These are phyloP conservation scores for Patiria pectinifera DNA, from an alignment of 53 echinoderm and acorn worm genomes.

Conservation along the genomic window DNA sequence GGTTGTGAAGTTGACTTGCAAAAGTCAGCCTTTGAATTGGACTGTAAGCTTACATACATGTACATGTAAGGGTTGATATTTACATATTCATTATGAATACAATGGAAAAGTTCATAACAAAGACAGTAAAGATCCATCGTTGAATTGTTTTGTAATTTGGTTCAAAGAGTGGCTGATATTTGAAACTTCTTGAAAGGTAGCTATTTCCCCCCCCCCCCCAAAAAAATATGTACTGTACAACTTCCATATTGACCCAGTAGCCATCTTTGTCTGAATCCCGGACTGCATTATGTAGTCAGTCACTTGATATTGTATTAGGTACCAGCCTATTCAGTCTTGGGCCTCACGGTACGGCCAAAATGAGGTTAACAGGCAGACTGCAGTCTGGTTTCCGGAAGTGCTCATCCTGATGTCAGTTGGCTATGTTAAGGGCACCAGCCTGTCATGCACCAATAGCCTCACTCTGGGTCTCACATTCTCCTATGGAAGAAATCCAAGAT, in stretches of 20 bases:
- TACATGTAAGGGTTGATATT: not conserved
- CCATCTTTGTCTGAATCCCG: not conserved
- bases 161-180: too few relatives aligned
- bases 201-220: too few relatives aligned
- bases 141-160: too few relatives aligned
- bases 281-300: not conserved
- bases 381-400: not conserved
- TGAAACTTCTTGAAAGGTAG: too few relatives aligned
- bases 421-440: not conserved
- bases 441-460: not conserved
- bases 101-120: too few relatives aligned
- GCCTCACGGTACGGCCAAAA: too few relatives aligned
- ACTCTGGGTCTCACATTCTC: not conserved
- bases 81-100: not conserved
- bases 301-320: not conserved
- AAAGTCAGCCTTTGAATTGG: not conserved
- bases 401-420: not conserved
- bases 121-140: too few relatives aligned
- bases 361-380: not conserved
- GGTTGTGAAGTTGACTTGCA: not conserved
- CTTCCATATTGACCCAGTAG: not conserved
- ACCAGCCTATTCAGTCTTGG: not conserved
- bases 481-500: not conserved
- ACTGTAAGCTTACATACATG: not conserved
- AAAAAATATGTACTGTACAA: too few relatives aligned